A percentile compares a stretch with the other conserved stretches of the same genome.
Conservation (phyloP, 2,888 invertebrate species). For the Conops quadrifasciatus region DNA sequence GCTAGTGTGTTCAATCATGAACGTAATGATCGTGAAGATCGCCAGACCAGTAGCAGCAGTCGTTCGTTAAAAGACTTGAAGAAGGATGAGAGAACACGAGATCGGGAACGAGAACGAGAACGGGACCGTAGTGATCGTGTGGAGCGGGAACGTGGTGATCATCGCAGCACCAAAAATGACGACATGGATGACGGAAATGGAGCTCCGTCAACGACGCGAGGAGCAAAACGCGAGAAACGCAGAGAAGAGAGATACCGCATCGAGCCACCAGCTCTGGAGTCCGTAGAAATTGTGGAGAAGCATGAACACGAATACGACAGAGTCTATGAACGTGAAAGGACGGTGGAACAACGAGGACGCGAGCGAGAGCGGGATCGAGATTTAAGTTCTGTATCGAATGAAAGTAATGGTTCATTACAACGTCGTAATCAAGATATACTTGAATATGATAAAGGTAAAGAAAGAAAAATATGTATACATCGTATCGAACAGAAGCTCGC, state of each 20-base stretch:
- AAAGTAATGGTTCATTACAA: conserved; percentile 67
- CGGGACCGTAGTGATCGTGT: conserved; percentile 38
- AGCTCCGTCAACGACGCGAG: not conserved
- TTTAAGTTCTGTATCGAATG: conserved; percentile 68
- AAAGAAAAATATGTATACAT: not conserved
- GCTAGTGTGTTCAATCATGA: conserved; percentile 19
- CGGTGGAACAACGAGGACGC: conserved; percentile 53
- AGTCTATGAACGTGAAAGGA: conserved; percentile 43
- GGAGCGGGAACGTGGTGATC: conserved; percentile 51
- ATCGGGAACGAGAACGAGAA: conserved; percentile 54
- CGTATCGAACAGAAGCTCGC: too few species aligned
- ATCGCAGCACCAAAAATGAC: conserved; percentile 40
- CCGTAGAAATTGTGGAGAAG: conserved; percentile 41
- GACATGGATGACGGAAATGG: conserved; percentile 30
- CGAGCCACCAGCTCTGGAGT: conserved; percentile 51
- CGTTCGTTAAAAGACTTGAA: conserved; percentile 57
- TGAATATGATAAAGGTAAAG: conserved; percentile 71
- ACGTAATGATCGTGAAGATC: conserved; percentile 47
- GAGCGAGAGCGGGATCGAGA: conserved; percentile 72
- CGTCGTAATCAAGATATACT: conserved; percentile 69
- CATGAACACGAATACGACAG: conserved; percentile 55
- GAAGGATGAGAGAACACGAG: conserved; percentile 58
- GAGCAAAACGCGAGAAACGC: conserved; percentile 56
- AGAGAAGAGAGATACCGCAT: conserved; percentile 58
- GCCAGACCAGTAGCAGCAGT: conserved; percentile 49